Evolutionary conservation across 2,888 invertebrate genomes (phyloP), one percentile per base, ranked within the genome.

Genomic region (Scaptomyza cyrtandrae): DNA sequence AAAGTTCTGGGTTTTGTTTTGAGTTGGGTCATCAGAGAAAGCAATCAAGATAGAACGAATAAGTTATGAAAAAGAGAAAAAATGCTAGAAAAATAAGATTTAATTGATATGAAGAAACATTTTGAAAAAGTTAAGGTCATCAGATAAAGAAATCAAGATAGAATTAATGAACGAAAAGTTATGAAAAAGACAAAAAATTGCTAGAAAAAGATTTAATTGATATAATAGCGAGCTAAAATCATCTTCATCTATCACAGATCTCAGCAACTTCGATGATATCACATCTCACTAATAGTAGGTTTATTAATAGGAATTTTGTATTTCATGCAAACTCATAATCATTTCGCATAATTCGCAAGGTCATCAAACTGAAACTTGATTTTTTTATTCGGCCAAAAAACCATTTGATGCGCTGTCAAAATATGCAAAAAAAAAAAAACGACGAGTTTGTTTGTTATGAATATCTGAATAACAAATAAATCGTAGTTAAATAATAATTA

Each of bases 321-420:
- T 57, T 41, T 33, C 6, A 33, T 62, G 62, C 37, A 14, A 54
- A 37, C 45, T 37, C 6, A 33, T 66, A 54, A 37, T 54, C 43
- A 57, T 67, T 69, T 70, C 70, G 73, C 73, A 78, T 79, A 76
- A 65, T 63, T 68, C 11, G 57, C 84, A 82, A 82, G 82, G 86
- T 79, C 78, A 55, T 65, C 29, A 43, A 43, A 27, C 53, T 37
- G 41, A 71, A 67, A 79, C 77, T 63, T 54, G 64, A n/a, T n/a
- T 71, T 79, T 62, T 73, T 50, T 39, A 48, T 57, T 46, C 46
- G 48, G 49, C 33, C 24, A 50, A 39, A 50, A 68, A 46, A 19
- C n/a, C 5, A 31, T 50, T 48, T 55, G 16, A 37, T n/a, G 19
- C 14, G 29, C 16, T 44, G n/a, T 29, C 24, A 49, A 66, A 66